Conservation (phyloP, 2,113 vertebrate genomes). For the Clarias magur region DNA sequence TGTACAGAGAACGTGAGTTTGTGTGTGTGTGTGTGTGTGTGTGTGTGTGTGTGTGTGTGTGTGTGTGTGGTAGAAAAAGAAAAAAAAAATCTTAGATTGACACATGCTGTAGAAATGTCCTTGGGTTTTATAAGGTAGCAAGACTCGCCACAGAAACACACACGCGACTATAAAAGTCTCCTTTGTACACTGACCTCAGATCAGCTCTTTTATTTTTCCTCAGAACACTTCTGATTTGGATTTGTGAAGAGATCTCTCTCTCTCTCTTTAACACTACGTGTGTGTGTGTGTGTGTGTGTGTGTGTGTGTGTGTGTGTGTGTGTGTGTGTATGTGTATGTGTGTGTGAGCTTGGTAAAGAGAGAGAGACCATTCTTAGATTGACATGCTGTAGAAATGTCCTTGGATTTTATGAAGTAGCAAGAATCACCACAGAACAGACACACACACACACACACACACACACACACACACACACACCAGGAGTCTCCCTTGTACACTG, state of each 20-base stretch:
- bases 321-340: neutral
- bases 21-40: neutral
- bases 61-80: neutral
- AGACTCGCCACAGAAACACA: neutral
- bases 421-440: neutral
- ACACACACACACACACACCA: too few species aligned
- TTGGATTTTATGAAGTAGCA: neutral
- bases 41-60: neutral
- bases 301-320: neutral
- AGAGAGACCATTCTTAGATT: neutral
- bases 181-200: slow-evolving; percentile 1
- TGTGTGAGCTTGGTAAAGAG: neutral
- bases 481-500: neutral
- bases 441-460: too few species aligned
- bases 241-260: neutral
- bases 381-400: neutral
- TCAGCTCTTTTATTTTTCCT: neutral
- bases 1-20: neutral
- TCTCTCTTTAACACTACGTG: too few species aligned
- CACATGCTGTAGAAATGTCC: neutral
- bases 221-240: slow-evolving; percentile 1
- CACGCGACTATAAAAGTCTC: neutral
- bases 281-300: neutral
- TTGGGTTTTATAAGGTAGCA: neutral
- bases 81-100: too few species aligned